A percentile compares a stretch with the other conserved stretches of the same genome.
phyloP scores from a whole-genome alignment of 2,113 vertebrate genomes.

The Uria lomvia region DNA sequence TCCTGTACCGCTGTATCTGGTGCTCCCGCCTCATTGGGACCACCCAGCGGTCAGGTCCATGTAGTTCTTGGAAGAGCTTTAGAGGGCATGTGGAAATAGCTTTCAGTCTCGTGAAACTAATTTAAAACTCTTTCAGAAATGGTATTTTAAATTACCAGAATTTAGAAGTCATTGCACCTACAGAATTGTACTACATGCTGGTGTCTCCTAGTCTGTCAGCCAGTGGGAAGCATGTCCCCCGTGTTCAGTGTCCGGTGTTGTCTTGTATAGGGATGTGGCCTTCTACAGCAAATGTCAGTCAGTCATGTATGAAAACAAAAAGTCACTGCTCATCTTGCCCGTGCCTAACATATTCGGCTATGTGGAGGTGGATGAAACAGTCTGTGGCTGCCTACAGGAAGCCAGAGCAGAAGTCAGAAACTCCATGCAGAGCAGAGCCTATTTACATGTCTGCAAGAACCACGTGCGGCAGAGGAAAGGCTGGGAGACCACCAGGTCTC shows the following conservation, averaged over 20 bases:
- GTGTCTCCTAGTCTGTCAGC: background rate
- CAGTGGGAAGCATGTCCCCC: background rate
- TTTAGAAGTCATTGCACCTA: background rate
- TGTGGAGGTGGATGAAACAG: background rate
- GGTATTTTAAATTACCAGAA: background rate
- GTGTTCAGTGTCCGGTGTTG: rapidly evolving
- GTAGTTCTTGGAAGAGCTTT: constrained; percentile 32
- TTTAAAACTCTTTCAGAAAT: constrained; percentile 1
- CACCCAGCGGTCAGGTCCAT: background rate
- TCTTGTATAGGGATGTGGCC: background rate
- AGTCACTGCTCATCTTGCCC: background rate
- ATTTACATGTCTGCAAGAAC: background rate
- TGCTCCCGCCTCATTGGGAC: constrained; percentile 10
- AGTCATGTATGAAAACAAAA: background rate
- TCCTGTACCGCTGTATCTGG: constrained; percentile 11
- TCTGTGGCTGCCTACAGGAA: background rate
- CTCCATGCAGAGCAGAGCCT: background rate
- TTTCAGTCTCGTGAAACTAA: background rate
- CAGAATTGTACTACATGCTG: background rate
- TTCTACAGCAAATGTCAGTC: background rate
- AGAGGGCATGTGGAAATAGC: background rate
- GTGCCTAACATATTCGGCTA: background rate
- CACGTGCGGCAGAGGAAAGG: rapidly evolving
- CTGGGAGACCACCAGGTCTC: background rate
- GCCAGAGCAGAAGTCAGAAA: background rate